Evolutionary conservation across 2,888 invertebrate genomes (phyloP), one percentile per base, ranked within the genome.

Genomic region (Sinotaia quadrata): DNA sequence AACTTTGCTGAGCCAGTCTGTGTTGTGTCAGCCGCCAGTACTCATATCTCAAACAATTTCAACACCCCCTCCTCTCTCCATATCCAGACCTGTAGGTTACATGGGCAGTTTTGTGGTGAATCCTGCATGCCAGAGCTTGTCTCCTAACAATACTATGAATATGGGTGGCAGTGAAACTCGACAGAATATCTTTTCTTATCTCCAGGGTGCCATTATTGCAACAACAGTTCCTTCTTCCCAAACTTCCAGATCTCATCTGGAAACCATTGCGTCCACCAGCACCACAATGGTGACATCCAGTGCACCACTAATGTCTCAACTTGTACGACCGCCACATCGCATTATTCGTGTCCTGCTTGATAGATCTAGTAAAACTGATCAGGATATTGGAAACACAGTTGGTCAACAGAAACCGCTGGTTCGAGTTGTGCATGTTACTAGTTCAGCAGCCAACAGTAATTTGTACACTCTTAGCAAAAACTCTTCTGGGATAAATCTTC

Each of bases 91-190:
- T n/a, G 49, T 56, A 34, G 57, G 62, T 15, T 68, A 68, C 57
- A 68, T 68, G 62, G 57, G 62, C 41, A 68, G 68, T 51, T 68
- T 62, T 36, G 29, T 68, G 34, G 8, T 68, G 36, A 56, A 68
- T 36, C 56, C 56, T 8, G n/a, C 54, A 54, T 31, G 5, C 18
- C 54, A 24, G 21, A 2, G 31, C 44, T 21, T 27, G 18, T 8
- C 41, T 12, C 15, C 12, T 18, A 47, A 47, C 47, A n/a, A 47
- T n/a, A 2, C 37, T 1, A 12, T 10, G 7, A 58, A 12, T 15
- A 8, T 15, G 15, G n/a, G 34, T 15, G 54, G 44, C 33, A 37
- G 24, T 21, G 57, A 62, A 31, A 41, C 62, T 12, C 27, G 47
- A 2, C 68, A 62, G 47, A 54, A 61, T n/a, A 44, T 62, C 24